A percentile compares a stretch with the other conserved stretches of the same genome.
These are phyloP conservation scores for Pipa parva DNA, from an alignment of 2,113 vertebrate genomes.

Conservation along the genomic window DNA sequence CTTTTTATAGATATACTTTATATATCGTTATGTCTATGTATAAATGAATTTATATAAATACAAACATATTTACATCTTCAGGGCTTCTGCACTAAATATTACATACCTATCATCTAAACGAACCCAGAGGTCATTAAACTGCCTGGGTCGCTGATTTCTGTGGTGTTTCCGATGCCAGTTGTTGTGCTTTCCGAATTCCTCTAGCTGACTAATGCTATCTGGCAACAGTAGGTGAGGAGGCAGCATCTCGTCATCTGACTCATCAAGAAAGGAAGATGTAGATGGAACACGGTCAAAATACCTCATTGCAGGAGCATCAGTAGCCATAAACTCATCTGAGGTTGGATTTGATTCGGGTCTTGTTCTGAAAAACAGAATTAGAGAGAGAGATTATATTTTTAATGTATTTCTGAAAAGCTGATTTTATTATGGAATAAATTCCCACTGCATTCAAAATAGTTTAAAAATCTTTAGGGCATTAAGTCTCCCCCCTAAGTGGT, in stretches of 20 bases:
- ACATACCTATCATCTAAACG: constrained; percentile 90
- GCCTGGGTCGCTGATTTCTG: constrained; percentile 75
- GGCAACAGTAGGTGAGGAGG: constrained; percentile 85
- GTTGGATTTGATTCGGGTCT: constrained; percentile 26
- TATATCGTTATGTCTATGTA: too few species aligned
- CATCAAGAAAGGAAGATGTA: constrained; percentile 50
- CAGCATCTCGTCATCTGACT: constrained; percentile 68
- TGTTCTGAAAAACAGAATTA: constrained; percentile 45
- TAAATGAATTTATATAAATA: too few species aligned
- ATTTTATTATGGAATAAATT: too few species aligned
- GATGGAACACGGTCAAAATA: constrained; percentile 52
- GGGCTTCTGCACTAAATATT: too few species aligned
- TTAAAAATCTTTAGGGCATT: too few species aligned
- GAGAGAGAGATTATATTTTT: neutral
- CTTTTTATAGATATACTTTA: too few species aligned
- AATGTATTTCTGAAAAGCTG: too few species aligned
- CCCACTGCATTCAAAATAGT: too few species aligned
- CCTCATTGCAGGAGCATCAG: constrained; percentile 45
- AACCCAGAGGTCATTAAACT: constrained; percentile 97
- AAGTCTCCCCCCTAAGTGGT: too few species aligned
- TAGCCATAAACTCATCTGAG: constrained; percentile 39
- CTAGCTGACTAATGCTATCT: constrained; percentile 94
- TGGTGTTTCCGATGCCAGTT: constrained; percentile 81
- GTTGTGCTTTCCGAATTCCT: constrained; percentile 91
- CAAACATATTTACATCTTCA: too few species aligned